phyloP scores from a whole-genome alignment of 2,888 invertebrate genomes.

The Ptychoptera contaminata region DNA sequence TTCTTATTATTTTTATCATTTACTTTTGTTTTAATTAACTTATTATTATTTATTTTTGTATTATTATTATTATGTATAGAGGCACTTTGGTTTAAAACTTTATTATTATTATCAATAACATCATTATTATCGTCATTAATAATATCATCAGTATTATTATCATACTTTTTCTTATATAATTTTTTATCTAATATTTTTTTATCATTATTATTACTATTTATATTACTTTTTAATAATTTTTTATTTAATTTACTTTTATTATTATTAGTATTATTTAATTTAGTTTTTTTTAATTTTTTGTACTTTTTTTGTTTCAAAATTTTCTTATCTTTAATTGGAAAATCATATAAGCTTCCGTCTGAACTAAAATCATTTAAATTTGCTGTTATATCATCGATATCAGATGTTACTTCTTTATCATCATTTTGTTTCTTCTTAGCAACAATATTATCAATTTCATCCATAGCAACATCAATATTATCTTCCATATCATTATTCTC shows the following conservation, averaged over 20 bases:
- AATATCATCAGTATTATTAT: too few relatives aligned
- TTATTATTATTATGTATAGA: background rate
- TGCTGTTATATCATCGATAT: slow-evolving; percentile 31
- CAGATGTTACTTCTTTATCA: slow-evolving; percentile 6
- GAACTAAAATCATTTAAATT: slow-evolving; percentile 27
- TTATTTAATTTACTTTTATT: too few relatives aligned
- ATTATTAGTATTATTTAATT: too few relatives aligned
- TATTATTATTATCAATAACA: background rate
- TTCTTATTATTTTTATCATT: background rate
- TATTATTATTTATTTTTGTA: background rate
- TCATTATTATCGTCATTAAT: too few relatives aligned
- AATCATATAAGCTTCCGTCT: slow-evolving; percentile 13
- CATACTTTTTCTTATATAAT: background rate
- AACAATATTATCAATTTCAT: slow-evolving; percentile 1
- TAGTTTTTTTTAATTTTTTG: too few relatives aligned
- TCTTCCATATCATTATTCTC: slow-evolving; percentile 1
- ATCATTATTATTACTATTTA: background rate
- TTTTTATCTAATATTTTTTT: background rate
- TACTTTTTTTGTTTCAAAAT: slow-evolving; percentile 3
- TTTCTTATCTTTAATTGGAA: slow-evolving; percentile 10
- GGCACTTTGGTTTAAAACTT: slow-evolving; percentile 1
- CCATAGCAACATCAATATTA: slow-evolving; percentile 6
- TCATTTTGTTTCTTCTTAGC: background rate
- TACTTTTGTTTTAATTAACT: background rate
- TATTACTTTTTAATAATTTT: slow-evolving; percentile 12